These are phyloP conservation scores for Lutjanus campechanus DNA, from an alignment of 2,797 vertebrate species.

Conservation along the genomic window DNA sequence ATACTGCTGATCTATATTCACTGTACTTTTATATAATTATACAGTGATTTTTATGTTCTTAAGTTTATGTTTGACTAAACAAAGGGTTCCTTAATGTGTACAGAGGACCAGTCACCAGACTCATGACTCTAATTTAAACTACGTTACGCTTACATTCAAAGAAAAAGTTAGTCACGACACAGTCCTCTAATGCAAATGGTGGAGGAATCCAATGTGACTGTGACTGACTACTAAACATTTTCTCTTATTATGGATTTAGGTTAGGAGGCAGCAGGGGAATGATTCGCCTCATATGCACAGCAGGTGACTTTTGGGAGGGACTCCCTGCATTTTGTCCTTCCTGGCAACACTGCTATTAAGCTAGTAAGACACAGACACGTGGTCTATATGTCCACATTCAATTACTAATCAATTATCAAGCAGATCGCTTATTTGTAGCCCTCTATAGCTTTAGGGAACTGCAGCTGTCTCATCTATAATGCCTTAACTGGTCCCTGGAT, in stretches of 20 bases:
- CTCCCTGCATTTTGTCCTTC: constrained; percentile 3
- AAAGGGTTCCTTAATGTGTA: background rate
- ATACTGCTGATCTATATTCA: too few relatives aligned
- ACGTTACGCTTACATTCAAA: constrained; percentile 21
- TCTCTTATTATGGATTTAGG: constrained; percentile 16
- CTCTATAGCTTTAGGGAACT: background rate
- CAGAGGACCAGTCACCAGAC: constrained; percentile 16
- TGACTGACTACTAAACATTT: constrained; percentile 17
- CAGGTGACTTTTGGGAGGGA: constrained; percentile 1
- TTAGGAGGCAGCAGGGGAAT: constrained; percentile 9
- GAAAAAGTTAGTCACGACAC: constrained; percentile 42
- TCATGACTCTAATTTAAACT: constrained; percentile 60
- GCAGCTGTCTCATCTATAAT: constrained; percentile 16
- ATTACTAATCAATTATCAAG: constrained; percentile 11
- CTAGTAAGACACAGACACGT: background rate
- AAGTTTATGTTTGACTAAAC: background rate
- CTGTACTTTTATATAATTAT: background rate
- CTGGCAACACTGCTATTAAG: background rate
- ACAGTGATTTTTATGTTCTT: background rate
- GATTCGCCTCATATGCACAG: background rate
- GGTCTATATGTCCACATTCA: background rate
- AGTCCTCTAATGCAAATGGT: constrained; percentile 40
- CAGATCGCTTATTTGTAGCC: background rate
- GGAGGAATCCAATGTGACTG: constrained; percentile 15
- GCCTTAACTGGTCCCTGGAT: background rate